Conservation (phyloP, 2,888 invertebrate species). For the Dicyrtomina minuta region DNA sequence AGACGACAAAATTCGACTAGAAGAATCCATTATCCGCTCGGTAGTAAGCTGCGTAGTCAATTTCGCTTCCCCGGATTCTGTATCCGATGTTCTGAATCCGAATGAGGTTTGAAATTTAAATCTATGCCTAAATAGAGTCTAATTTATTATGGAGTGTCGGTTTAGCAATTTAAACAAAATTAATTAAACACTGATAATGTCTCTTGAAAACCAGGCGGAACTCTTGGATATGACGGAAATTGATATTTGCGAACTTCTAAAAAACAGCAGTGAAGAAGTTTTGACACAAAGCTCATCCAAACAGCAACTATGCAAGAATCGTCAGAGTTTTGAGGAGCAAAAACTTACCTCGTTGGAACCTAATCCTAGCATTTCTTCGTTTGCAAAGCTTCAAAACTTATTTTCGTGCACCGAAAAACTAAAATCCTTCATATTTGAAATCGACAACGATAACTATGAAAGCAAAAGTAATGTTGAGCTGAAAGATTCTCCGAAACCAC, state of each 20-base stretch:
- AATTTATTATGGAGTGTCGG: too few species aligned
- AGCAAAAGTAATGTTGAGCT: too few species aligned
- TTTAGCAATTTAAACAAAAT: too few species aligned
- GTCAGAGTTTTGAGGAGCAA: too few species aligned
- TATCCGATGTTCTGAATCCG: slow-evolving; percentile 46
- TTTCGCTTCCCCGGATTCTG: slow-evolving; percentile 39
- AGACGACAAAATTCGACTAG: slow-evolving; percentile 62
- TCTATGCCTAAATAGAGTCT: too few species aligned
- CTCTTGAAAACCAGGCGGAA: slow-evolving; percentile 1
- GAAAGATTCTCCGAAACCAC: too few species aligned
- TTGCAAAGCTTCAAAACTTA: background rate
- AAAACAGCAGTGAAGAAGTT: background rate
- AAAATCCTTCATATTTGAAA: background rate
- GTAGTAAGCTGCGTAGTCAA: slow-evolving; percentile 60
- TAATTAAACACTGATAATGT: too few species aligned
- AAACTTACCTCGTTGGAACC: background rate
- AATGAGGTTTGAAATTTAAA: slow-evolving; percentile 37
- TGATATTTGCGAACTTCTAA: background rate
- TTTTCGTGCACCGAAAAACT: background rate
- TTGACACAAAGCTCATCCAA: too few species aligned
- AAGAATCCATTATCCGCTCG: slow-evolving; percentile 69
- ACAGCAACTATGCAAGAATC: too few species aligned
- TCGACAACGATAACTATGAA: too few species aligned
- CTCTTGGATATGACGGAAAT: slow-evolving; percentile 17
- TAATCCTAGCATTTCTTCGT: background rate